These are phyloP conservation scores for Phlogophora meticulosa DNA, from an alignment of 2,888 invertebrate genomes.

Conservation along the genomic window DNA sequence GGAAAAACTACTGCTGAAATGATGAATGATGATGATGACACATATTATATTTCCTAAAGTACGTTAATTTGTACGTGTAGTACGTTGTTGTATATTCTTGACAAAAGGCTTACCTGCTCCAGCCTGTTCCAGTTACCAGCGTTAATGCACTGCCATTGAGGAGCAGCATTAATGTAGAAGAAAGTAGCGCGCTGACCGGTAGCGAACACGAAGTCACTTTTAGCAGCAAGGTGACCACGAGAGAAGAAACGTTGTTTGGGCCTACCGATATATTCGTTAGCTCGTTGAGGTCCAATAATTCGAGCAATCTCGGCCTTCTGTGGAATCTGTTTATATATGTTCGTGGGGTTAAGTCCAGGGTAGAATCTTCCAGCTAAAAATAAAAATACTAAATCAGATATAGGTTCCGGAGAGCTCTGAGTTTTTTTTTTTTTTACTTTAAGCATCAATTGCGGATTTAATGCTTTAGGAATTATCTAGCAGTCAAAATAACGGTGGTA, in stretches of 20 bases:
- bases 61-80: too few relatives aligned
- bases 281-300: constrained; percentile 77
- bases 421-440: too few relatives aligned
- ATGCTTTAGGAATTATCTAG: too few relatives aligned
- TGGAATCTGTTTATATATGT: constrained; percentile 80
- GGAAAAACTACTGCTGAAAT: too few relatives aligned
- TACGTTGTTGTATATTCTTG: too few relatives aligned
- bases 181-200: constrained; percentile 91
- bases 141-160: constrained; percentile 93
- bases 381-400: not conserved
- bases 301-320: constrained; percentile 78
- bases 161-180: constrained; percentile 92
- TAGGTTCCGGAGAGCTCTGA: too few relatives aligned
- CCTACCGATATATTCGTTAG: constrained; percentile 88
- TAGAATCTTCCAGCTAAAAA: constrained; percentile 87
- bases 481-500: too few relatives aligned
- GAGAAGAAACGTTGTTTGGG: constrained; percentile 85
- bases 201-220: constrained; percentile 92
- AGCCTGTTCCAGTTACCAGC: constrained; percentile 91
- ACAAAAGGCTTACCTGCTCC: constrained; percentile 80
- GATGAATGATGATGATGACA: too few relatives aligned
- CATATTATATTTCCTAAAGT: too few relatives aligned
- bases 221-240: constrained; percentile 92
- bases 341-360: constrained; percentile 83
- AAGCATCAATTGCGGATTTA: too few relatives aligned